These are phyloP conservation scores for Parnassius mnemosyne DNA, from an alignment of 2,888 invertebrate species.

Conservation along the genomic window DNA sequence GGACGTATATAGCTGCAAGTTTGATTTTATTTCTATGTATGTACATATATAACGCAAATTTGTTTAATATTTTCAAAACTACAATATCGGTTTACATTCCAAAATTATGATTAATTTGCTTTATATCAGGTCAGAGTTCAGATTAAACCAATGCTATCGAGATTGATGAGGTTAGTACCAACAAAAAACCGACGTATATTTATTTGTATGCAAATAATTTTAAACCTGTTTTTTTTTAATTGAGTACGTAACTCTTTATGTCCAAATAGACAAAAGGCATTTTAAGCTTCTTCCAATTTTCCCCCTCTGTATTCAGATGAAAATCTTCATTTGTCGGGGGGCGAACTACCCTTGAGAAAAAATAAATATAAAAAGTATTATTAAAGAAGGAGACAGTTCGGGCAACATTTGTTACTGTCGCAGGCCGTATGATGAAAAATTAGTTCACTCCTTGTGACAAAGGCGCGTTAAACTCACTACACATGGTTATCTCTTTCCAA, in stretches of 20 bases:
- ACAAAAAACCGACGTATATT: constrained; percentile 13
- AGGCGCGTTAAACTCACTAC: constrained; percentile 75
- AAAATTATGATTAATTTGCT: constrained; percentile 24
- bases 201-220: constrained; percentile 13
- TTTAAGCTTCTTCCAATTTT: constrained; percentile 73
- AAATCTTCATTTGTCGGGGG: constrained; percentile 74
- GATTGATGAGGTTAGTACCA: constrained; percentile 19
- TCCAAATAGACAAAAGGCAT: constrained; percentile 67
- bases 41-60: constrained; percentile 9
- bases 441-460: constrained; percentile 79
- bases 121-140: constrained; percentile 25
- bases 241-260: constrained; percentile 48
- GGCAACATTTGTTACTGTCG: constrained; percentile 80
- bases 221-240: constrained; percentile 43
- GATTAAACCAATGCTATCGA: constrained; percentile 19
- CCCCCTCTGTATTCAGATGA: constrained; percentile 58
- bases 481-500: constrained; percentile 61
- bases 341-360: constrained; percentile 76
- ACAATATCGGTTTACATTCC: constrained; percentile 12
- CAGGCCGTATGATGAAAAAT: constrained; percentile 81
- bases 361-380: constrained; percentile 76
- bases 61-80: constrained; percentile 23
- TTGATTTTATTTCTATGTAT: background rate
- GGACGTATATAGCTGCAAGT: no score
- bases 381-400: constrained; percentile 81